Conservation (phyloP, 2,113 vertebrate genomes). For the Anoura caudifer region DNA sequence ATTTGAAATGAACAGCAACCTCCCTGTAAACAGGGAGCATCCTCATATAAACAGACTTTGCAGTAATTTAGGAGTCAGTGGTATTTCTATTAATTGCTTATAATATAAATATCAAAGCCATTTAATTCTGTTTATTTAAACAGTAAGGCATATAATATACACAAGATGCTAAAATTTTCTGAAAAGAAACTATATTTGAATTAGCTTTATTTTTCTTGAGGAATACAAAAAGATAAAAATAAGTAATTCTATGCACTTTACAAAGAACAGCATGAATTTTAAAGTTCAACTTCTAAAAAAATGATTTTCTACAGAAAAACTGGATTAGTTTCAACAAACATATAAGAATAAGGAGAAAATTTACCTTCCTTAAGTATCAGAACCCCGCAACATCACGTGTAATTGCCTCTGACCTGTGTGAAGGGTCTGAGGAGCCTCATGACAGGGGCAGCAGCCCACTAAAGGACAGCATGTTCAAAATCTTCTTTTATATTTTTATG, state of each 20-base stretch:
- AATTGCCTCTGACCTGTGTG: neutral
- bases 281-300: neutral
- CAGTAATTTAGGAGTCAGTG: neutral
- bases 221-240: neutral
- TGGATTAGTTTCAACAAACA: neutral
- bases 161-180: neutral
- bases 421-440: neutral
- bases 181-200: neutral
- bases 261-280: neutral
- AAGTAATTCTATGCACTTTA: neutral
- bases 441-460: neutral
- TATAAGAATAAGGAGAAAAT: neutral
- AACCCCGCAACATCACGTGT: neutral
- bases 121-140: constrained; percentile 22
- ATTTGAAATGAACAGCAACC: neutral
- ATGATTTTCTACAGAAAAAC: neutral
- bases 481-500: neutral
- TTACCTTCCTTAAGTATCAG: neutral
- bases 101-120: neutral
- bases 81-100: neutral
- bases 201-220: neutral
- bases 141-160: neutral
- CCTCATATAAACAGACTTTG: neutral
- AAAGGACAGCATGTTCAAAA: neutral
- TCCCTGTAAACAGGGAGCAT: neutral